Evolutionary conservation across 1,140 invertebrate genomes (phyloP).

Genomic region (Leptinotarsa lineolata): DNA sequence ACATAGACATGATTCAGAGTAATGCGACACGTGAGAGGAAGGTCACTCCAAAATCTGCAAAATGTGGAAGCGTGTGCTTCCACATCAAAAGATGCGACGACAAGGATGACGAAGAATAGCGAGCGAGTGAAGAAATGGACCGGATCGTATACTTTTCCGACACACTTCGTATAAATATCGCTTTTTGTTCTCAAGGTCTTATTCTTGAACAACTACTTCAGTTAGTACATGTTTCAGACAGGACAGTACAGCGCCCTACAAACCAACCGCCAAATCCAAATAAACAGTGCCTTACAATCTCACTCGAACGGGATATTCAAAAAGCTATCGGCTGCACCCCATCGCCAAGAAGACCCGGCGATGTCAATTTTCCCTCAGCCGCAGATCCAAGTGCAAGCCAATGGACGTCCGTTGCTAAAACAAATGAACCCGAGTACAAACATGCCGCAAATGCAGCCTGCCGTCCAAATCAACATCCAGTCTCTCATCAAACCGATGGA

Average conservation of each 20-base stretch:
- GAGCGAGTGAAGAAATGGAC: too few species aligned
- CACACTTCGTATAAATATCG: too few species aligned
- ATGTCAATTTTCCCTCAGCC: constrained; percentile 5
- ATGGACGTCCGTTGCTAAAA: constrained; percentile 26
- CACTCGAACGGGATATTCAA: constrained; percentile 24
- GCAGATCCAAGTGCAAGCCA: constrained; percentile 33
- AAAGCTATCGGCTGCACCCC: constrained; percentile 3
- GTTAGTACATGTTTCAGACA: constrained; percentile 39
- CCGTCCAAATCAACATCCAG: constrained; percentile 51
- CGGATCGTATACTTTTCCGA: too few species aligned
- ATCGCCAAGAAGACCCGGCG: constrained; percentile 3
- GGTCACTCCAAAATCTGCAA: too few species aligned
- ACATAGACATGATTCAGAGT: too few species aligned
- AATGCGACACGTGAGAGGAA: too few species aligned
- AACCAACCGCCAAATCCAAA: constrained; percentile 23
- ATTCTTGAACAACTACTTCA: too few species aligned
- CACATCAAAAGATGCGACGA: too few species aligned
- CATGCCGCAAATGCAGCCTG: constrained; percentile 33
- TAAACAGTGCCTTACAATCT: constrained; percentile 21
- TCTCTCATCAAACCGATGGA: constrained; percentile 51
- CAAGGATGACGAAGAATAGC: too few species aligned
- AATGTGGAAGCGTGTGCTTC: too few species aligned
- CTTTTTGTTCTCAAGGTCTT: too few species aligned
- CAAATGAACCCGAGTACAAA: constrained; percentile 13
- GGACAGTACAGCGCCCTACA: constrained; percentile 45